Percentiles rank a stretch among this genome's conserved stretches.
phyloP scores from a whole-genome alignment of 2,888 invertebrate genomes.

The Cecidostiba fungosa region DNA sequence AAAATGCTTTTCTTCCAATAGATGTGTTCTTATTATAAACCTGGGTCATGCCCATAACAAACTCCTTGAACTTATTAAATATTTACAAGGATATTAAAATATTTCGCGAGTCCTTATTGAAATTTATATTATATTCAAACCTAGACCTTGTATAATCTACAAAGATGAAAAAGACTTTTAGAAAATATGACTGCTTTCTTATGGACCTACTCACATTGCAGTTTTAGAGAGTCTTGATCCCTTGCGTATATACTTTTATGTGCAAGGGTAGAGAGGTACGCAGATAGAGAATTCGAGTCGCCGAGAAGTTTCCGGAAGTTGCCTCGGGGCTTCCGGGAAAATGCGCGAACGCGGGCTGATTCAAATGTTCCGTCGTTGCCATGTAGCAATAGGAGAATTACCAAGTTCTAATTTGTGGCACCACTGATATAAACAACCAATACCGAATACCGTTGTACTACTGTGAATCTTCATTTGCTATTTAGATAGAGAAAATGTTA shows the following conservation, averaged over 20 bases:
- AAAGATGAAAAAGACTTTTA: too few relatives aligned
- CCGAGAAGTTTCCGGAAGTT: constrained; percentile 69
- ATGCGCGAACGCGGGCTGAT: constrained; percentile 59
- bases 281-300: constrained; percentile 58
- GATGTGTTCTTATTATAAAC: too few relatives aligned
- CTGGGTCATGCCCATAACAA: too few relatives aligned
- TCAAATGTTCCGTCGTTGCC: constrained; percentile 58
- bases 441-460: background rate
- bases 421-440: background rate
- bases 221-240: constrained; percentile 56
- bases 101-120: too few relatives aligned
- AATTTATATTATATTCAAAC: too few relatives aligned
- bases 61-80: too few relatives aligned
- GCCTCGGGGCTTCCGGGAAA: constrained; percentile 68
- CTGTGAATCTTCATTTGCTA: constrained; percentile 4
- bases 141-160: too few relatives aligned
- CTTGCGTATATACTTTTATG: constrained; percentile 66
- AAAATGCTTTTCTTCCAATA: too few relatives aligned
- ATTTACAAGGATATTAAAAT: too few relatives aligned
- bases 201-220: constrained; percentile 24
- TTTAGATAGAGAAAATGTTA: constrained; percentile 17
- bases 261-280: constrained; percentile 22
- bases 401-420: constrained; percentile 68
- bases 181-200: background rate
- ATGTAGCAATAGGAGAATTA: constrained; percentile 66